Percentiles rank a stretch among this genome's conserved stretches.
These are phyloP conservation scores for Pelusios castaneus DNA, from an alignment of 2,113 vertebrate genomes.

Conservation along the genomic window DNA sequence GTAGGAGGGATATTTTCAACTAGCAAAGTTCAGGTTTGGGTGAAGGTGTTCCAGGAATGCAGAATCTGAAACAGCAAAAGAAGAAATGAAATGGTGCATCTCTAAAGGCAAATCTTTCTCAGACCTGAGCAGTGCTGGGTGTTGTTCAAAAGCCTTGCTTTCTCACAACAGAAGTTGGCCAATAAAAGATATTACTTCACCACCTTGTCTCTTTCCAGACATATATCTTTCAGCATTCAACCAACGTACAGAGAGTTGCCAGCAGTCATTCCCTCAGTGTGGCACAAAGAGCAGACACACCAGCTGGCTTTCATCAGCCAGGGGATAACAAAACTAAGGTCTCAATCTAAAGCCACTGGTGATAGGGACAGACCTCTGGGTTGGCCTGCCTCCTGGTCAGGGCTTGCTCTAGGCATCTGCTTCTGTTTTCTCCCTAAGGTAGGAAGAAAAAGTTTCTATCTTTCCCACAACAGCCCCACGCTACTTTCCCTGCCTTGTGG, in stretches of 20 bases:
- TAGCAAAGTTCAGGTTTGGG: background rate
- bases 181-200: too few relatives aligned
- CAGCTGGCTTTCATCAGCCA: background rate
- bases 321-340: background rate
- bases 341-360: background rate
- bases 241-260: rapidly evolving
- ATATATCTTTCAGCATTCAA: background rate
- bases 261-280: background rate
- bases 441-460: background rate
- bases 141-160: background rate
- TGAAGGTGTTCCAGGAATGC: background rate
- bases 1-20: background rate
- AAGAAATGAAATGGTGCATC: too few relatives aligned
- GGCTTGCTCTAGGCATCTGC: rapidly evolving
- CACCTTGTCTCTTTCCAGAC: background rate
- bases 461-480: rapidly evolving
- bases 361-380: background rate
- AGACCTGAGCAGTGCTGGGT: too few relatives aligned
- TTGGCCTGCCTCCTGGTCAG: background rate
- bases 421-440: background rate
- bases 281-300: background rate
- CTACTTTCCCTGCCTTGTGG: background rate
- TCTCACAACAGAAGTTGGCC: too few relatives aligned
- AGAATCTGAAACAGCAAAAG: background rate
- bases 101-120: too few relatives aligned